These are phyloP conservation scores for Cherax quadricarinatus DNA, from an alignment of 1,140 invertebrate species.

Conservation along the genomic window DNA sequence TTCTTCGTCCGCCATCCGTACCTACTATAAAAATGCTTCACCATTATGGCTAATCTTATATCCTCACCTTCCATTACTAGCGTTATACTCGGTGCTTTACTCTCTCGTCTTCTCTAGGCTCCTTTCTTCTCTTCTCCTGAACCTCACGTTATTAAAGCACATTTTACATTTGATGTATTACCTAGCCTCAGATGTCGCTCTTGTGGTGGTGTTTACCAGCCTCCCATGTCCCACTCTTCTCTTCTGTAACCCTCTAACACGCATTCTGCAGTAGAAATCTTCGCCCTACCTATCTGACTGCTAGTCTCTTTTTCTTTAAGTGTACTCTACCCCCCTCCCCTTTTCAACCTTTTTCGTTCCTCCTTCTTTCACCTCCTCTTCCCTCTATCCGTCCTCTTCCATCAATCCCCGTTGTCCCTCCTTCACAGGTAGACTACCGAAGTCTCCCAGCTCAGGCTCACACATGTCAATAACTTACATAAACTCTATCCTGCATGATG, in stretches of 20 bases:
- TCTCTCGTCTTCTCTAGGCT: neutral
- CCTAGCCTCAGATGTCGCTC: no score
- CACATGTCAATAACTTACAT: no score
- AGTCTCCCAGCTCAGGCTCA: no score
- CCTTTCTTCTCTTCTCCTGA: neutral
- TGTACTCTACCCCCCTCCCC: neutral
- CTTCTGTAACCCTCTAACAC: neutral
- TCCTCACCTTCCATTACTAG: no score
- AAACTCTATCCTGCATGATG: no score
- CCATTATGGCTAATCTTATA: no score
- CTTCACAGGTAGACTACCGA: no score
- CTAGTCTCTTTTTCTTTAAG: slow-evolving; percentile 8
- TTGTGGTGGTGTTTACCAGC: no score
- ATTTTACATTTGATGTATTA: no score
- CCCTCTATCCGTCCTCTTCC: no score
- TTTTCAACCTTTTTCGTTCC: neutral
- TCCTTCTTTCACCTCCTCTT: no score
- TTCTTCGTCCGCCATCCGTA: neutral
- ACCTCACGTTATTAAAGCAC: neutral
- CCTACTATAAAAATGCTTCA: neutral
- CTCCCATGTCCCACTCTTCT: neutral
- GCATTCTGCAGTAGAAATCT: neutral
- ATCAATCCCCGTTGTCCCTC: no score
- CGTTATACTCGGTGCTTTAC: neutral
- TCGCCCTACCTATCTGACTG: neutral